Evolutionary conservation across 2,888 invertebrate species (phyloP).

Genomic region (Archips xylosteana): DNA sequence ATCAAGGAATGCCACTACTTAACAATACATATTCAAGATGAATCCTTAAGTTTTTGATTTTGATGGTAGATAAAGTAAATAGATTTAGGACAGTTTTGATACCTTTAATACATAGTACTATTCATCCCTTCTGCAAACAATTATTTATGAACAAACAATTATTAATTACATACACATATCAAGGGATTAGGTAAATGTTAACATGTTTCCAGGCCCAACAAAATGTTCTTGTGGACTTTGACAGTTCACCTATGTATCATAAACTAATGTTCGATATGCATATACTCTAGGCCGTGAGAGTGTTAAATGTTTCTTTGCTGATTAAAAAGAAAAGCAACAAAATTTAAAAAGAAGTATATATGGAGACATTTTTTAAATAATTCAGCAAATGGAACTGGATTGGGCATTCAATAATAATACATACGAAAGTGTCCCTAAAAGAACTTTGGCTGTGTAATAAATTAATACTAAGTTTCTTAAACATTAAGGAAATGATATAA

Average conservation of each 20-base stretch:
- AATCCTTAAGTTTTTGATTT: neutral
- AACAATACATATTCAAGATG: neutral
- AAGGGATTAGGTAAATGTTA: neutral
- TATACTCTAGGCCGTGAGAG: neutral
- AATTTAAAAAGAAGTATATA: neutral
- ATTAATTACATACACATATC: too few relatives aligned
- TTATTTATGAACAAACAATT: too few relatives aligned
- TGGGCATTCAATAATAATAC: neutral
- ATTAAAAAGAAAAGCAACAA: neutral
- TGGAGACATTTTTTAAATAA: neutral
- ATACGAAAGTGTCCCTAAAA: neutral
- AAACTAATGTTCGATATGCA: neutral
- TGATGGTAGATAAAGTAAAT: neutral
- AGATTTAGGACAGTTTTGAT: neutral
- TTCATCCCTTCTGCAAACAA: neutral
- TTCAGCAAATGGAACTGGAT: neutral
- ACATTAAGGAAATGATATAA: neutral
- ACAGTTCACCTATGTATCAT: neutral
- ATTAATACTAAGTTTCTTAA: neutral
- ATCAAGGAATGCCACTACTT: conserved; percentile 27
- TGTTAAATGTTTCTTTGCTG: neutral
- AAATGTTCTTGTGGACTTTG: neutral
- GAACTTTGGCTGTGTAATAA: conserved; percentile 20
- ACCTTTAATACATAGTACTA: neutral
- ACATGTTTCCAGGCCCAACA: neutral